Conservation (phyloP, 2,113 vertebrate genomes). For the Arenaria interpres region DNA sequence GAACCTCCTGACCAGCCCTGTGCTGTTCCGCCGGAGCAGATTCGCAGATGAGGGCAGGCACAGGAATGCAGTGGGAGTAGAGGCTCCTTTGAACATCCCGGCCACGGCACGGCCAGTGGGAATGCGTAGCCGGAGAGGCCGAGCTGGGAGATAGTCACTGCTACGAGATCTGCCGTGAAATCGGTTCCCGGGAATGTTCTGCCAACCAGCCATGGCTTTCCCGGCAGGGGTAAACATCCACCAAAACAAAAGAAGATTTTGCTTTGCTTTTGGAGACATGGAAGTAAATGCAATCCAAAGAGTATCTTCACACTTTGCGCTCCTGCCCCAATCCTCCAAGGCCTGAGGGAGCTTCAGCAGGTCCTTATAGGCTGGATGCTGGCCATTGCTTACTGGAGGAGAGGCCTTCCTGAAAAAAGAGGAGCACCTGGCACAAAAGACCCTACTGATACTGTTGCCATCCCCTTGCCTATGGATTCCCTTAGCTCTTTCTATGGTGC, state of each 20-base stretch:
- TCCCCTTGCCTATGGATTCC: background rate
- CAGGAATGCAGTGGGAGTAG: conserved; percentile 59
- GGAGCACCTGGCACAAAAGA: background rate
- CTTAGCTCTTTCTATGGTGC: background rate
- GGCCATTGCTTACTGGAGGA: background rate
- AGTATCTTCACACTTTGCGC: background rate
- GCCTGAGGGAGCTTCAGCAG: background rate
- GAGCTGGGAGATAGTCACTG: conserved; percentile 38
- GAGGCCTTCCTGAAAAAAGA: background rate
- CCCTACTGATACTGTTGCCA: rapidly evolving
- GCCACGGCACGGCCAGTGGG: background rate
- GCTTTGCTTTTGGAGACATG: background rate
- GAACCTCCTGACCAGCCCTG: background rate
- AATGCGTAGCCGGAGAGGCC: background rate
- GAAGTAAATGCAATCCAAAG: background rate
- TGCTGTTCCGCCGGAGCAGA: background rate
- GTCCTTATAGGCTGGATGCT: background rate
- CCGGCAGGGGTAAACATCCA: background rate
- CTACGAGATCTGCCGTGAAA: conserved; percentile 55
- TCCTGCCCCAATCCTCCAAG: background rate
- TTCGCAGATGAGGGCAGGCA: background rate
- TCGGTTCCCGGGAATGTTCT: conserved; percentile 40
- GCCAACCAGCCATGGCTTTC: conserved; percentile 16
- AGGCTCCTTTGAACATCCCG: conserved; percentile 43
- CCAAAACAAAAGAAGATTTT: conserved; percentile 6